Evolutionary conservation across 37 sponge, comb jelly and placozoan species (phyloP).

Genomic region (Hormiphora californensis): DNA sequence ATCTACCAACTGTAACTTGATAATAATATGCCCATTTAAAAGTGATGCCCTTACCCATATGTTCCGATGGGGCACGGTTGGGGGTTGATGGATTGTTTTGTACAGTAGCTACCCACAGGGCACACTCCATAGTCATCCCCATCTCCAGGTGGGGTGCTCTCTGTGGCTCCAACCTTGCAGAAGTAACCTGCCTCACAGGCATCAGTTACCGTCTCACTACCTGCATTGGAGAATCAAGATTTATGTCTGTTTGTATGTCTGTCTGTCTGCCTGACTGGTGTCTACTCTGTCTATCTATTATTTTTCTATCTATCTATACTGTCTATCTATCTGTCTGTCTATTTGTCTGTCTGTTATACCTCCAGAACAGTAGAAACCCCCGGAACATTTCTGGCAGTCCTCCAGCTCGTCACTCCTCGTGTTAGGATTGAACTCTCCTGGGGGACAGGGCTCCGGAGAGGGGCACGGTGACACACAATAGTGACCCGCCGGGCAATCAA

Average conservation of each 20-base stretch:
- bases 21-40: too few relatives aligned
- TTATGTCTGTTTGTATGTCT: too few relatives aligned
- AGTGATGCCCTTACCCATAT: conserved; percentile 30
- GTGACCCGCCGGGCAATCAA: conserved; percentile 49
- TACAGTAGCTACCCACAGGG: conserved; percentile 55
- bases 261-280: too few relatives aligned
- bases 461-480: conserved; percentile 55
- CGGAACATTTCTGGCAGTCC: conserved; percentile 21
- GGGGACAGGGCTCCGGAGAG: too few relatives aligned
- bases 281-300: too few relatives aligned
- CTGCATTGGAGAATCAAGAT: too few relatives aligned
- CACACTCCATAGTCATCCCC: conserved; percentile 5
- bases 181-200: conserved; percentile 55
- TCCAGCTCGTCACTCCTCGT: background rate
- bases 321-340: too few relatives aligned
- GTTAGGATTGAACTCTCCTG: conserved; percentile 52
- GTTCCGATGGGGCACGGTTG: conserved; percentile 53
- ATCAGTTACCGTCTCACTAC: background rate
- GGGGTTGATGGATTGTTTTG: background rate
- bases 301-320: too few relatives aligned
- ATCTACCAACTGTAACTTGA: too few relatives aligned
- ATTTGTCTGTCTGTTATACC: too few relatives aligned
- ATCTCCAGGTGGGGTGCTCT: background rate
- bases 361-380: background rate
- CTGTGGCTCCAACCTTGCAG: conserved; percentile 24